These are phyloP conservation scores for Dynastes hyllus DNA, from an alignment of 2,888 invertebrate genomes.

Conservation along the genomic window DNA sequence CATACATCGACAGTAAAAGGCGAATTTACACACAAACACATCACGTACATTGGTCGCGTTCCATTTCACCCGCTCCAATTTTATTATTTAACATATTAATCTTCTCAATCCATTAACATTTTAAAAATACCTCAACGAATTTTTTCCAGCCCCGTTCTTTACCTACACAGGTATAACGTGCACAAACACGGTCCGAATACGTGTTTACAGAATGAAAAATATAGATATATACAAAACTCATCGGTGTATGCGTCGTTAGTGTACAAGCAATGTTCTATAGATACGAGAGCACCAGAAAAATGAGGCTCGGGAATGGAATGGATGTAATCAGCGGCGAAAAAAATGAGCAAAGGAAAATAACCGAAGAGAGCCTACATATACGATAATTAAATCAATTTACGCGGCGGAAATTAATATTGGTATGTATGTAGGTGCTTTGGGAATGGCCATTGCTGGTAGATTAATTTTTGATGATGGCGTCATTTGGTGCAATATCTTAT, in stretches of 20 bases:
- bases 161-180: neutral
- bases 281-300: too few species aligned
- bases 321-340: neutral
- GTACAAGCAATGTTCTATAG: neutral
- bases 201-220: conserved; percentile 3
- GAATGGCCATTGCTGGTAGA: neutral
- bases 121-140: neutral
- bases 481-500: neutral
- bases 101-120: conserved; percentile 21
- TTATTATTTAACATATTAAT: conserved; percentile 23
- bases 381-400: conserved; percentile 10
- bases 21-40: neutral
- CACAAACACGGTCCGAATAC: neutral
- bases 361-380: neutral
- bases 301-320: neutral
- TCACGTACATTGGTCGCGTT: neutral
- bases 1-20: neutral
- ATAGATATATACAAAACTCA: neutral
- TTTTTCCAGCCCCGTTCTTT: neutral
- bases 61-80: neutral
- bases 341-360: conserved; percentile 12
- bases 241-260: neutral
- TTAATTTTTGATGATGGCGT: neutral
- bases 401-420: neutral
- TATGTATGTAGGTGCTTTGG: neutral